Percentiles rank a stretch among this genome's conserved stretches.
phyloP scores from a whole-genome alignment of 2,797 vertebrate genomes.

The Menidia menidia region DNA sequence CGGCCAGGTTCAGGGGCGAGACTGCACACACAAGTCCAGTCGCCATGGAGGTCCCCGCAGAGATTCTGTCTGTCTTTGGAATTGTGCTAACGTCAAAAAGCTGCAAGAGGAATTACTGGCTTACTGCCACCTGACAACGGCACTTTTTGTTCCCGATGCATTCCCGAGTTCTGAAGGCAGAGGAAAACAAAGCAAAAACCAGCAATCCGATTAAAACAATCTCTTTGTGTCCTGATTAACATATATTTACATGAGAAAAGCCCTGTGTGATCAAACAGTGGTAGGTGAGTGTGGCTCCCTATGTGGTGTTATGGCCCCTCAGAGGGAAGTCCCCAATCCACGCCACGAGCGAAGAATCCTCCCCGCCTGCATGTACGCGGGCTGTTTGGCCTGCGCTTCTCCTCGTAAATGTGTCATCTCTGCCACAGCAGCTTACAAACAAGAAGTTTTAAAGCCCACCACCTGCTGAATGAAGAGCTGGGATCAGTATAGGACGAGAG shows the following conservation, averaged over 20 bases:
- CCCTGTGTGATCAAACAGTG: slow-evolving; percentile 75
- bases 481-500: slow-evolving; percentile 76
- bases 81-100: slow-evolving; percentile 79
- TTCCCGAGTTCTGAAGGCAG: slow-evolving; percentile 76
- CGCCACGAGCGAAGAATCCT: slow-evolving; percentile 48
- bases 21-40: slow-evolving; percentile 69
- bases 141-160: slow-evolving; percentile 73
- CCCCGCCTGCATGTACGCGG: slow-evolving; percentile 54
- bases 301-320: slow-evolving; percentile 67
- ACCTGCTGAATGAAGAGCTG: slow-evolving; percentile 78
- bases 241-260: slow-evolving; percentile 85
- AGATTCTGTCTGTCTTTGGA: slow-evolving; percentile 71
- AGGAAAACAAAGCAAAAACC: slow-evolving; percentile 74
- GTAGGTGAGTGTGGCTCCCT: slow-evolving; percentile 75
- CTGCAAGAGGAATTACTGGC: slow-evolving; percentile 76
- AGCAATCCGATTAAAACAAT: slow-evolving; percentile 86
- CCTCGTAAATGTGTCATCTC: slow-evolving; percentile 83
- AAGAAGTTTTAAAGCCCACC: slow-evolving; percentile 83
- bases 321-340: slow-evolving; percentile 67
- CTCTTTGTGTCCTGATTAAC: slow-evolving; percentile 80
- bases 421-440: slow-evolving; percentile 80
- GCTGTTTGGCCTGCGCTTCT: slow-evolving; percentile 65
- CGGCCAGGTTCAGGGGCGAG: slow-evolving; percentile 72
- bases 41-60: slow-evolving; percentile 66
- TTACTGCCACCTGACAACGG: slow-evolving; percentile 78